Percentiles rank a stretch among this genome's conserved stretches.
Conservation (phyloP, 2,888 invertebrate species). For the Rhamnusium bicolor region DNA sequence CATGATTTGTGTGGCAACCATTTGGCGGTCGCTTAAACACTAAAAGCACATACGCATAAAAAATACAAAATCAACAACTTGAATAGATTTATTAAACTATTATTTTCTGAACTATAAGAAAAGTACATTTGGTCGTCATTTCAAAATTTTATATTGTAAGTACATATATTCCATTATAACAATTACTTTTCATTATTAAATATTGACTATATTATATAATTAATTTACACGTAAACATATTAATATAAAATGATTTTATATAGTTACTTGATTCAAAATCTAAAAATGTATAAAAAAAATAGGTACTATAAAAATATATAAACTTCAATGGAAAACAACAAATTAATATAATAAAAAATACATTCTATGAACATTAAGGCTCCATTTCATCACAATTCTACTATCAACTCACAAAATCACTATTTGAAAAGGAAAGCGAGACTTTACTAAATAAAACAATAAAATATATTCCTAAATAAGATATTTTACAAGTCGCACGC, state of each 20-base stretch:
- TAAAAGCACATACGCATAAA: too few species aligned
- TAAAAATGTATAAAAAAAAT: constrained; percentile 47
- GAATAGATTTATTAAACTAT: constrained; percentile 11
- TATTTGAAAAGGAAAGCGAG: background rate
- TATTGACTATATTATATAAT: constrained; percentile 6
- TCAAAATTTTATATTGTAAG: constrained; percentile 10
- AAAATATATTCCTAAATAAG: constrained; percentile 6
- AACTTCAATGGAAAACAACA: constrained; percentile 32
- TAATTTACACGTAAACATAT: background rate
- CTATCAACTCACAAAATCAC: background rate
- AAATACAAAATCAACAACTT: background rate
- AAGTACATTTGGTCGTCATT: constrained; percentile 35
- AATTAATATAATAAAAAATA: constrained; percentile 19
- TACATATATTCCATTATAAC: background rate
- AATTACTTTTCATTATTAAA: background rate
- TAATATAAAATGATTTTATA: constrained; percentile 6
- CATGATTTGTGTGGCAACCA: too few species aligned
- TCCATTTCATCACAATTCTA: constrained; percentile 44
- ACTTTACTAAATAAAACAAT: background rate
- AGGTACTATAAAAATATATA: constrained; percentile 47
- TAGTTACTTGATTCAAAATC: constrained; percentile 16
- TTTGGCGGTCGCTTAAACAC: background rate
- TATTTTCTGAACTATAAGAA: background rate
- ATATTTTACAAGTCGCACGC: too few species aligned
- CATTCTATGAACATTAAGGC: constrained; percentile 42